Evolutionary conservation across 2,797 vertebrate genomes (phyloP).

Genomic region (Notolepis coatsorum): DNA sequence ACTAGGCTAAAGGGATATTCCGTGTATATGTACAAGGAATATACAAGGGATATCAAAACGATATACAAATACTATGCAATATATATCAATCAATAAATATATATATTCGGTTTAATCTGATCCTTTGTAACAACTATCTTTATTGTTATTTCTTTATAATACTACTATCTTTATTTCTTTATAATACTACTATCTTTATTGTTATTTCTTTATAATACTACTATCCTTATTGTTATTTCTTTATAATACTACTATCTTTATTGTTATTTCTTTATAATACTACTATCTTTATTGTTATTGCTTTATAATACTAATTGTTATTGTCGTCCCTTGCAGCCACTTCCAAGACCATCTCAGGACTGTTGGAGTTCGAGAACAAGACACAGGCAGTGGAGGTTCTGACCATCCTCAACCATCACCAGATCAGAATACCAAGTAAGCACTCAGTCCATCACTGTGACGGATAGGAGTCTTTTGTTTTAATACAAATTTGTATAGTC

Average conservation of each 20-base stretch:
- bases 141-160: too few relatives aligned
- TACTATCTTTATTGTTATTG: background rate
- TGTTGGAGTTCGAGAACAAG: conserved; percentile 93
- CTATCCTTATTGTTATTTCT: background rate
- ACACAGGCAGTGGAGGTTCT: conserved; percentile 92
- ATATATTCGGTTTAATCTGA: too few relatives aligned
- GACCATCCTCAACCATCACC: conserved; percentile 95
- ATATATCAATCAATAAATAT: too few relatives aligned
- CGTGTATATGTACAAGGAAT: too few relatives aligned
- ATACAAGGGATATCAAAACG: too few relatives aligned
- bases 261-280: too few relatives aligned
- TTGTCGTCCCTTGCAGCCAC: conserved; percentile 76
- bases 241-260: background rate
- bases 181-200: background rate
- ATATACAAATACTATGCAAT: too few relatives aligned
- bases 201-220: background rate
- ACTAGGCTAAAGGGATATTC: too few relatives aligned
- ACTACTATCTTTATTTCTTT: background rate
- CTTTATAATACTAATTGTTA: background rate
- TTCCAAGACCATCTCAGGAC: conserved; percentile 92
- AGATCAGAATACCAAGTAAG: conserved; percentile 94
- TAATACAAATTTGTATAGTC: too few relatives aligned
- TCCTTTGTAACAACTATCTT: too few relatives aligned
- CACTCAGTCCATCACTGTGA: background rate
- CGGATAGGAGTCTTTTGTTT: background rate